Evolutionary conservation across 2,797 vertebrate species (phyloP), one percentile per base, ranked within the genome.

Genomic region (Scleropages formosus): DNA sequence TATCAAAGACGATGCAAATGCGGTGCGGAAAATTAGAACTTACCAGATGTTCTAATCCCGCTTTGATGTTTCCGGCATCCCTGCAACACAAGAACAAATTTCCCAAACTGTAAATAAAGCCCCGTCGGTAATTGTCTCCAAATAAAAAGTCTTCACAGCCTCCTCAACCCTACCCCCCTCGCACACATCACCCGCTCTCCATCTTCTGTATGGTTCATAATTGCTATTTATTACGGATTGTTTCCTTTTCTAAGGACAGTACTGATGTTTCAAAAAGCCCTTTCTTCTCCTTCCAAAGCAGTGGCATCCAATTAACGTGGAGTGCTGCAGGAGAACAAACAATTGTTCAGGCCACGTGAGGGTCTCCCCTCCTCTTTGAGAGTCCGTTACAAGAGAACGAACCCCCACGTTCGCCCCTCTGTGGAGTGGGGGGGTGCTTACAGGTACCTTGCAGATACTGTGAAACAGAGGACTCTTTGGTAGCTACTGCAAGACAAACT

Each of bases 1-100:
- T 94, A 95, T 95, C 93, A 96, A 95, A 95, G 91, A 91, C 85
- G 88, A 90, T 90, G 91, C 89, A 93, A 93, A 92, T 91, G 89
- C 92, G 93, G 90, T 89, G 90, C 87, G 90, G 90, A 90, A 92
- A 92, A 87, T 92, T 90, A 93, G 87, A 94, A 96, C 95, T 97
- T 95, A 99, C 96, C 97, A 99, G 96, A 98, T 98, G 96, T 95
- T 98, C 96, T 93, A 96, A 94, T 94, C 91, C 93, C 87, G 87
- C 91, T 95, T 96, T 97, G 93, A 96, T 93, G 94, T 90, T 95
- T 82, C 74, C 94, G 73, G 86, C 84, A 58, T 96, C 95, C 92
- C 97, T 98, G 93, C 86, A 98, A 98, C 86, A 96, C 87, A 96
- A 94, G 85, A 96, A 94, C 90, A 95, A 88, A 96, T 95, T 92